Conservation (phyloP, 2,797 vertebrate species). For the Oceanodroma leucorhoa region DNA sequence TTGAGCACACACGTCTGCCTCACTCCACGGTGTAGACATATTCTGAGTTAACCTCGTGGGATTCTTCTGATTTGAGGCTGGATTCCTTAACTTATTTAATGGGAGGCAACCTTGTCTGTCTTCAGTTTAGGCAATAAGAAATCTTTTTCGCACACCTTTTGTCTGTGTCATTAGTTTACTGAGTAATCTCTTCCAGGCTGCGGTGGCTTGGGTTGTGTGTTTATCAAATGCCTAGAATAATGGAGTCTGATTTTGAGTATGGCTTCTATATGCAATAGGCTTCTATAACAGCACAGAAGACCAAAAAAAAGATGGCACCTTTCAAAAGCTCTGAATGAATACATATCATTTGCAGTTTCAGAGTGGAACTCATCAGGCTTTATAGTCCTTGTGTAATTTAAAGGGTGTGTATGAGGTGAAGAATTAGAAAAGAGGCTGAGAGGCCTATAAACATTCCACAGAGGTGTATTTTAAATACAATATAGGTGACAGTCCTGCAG, state of each 20-base stretch:
- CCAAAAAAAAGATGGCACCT: neutral
- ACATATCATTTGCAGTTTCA: conserved; percentile 6
- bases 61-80: neutral
- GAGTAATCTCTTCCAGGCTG: neutral
- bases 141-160: neutral
- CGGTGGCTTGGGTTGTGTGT: neutral
- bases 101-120: neutral
- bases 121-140: neutral
- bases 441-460: neutral
- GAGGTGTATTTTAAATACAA: conserved; percentile 9
- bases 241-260: conserved; percentile 18
- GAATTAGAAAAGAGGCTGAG: neutral
- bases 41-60: neutral
- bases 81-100: neutral
- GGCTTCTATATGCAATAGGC: neutral
- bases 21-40: neutral
- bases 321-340: neutral
- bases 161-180: neutral
- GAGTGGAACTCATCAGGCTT: neutral
- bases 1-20: neutral
- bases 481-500: conserved; percentile 14
- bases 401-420: conserved; percentile 4
- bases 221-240: conserved; percentile 20
- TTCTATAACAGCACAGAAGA: conserved; percentile 25
- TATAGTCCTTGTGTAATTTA: conserved; percentile 20